Evolutionary conservation across 23 tunicate species (phyloP), one percentile per base, ranked within the genome.

Genomic region (Clavelina lepadiformis): DNA sequence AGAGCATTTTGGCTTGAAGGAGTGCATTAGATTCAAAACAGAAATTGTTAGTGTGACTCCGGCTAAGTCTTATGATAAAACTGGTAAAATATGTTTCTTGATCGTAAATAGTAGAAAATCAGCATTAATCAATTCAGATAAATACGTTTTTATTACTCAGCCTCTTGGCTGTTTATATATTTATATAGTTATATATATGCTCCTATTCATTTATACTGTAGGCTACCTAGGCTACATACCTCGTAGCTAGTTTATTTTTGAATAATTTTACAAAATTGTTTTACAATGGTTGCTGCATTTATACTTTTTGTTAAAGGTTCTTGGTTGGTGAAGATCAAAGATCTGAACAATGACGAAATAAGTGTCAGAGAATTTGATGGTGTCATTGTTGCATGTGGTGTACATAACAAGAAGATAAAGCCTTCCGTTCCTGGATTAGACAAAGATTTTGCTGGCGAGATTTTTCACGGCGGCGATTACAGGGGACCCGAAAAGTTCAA

Each of bases 351-450:
- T 8, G 59, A 30, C 20, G 33, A 67, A 46, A 23, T 19, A 3
- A 22, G 11, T 24, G 59, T 67, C 32, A 46, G 29, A 13, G 72
- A 67, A 29, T 67, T 20, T 28, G 72, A 67, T 35, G 58, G 58
- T 4, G 72, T 67, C 13, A 67, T 67, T 24, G 72, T 33, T 6
- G 72, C 72, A 24, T 46, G 35, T 67, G 72, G 72, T 46, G 58
- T 47, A 22, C 13, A 24, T 0, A 25, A 37, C 34, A 49, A 61
- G 50, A 71, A 68, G 29, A 52, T 34, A 29, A 36, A 25, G 35
- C 82, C 82, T 2, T 35, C 67, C 22, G 49, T 73, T 57, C 71
- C 68, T 26, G 91, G 91, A 2, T 52, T 83, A 44, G 30, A 34
- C 13, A 79, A 72, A 32, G 60, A 41, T 13, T 83, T 75, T 46